Evolutionary conservation across 2,888 invertebrate species (phyloP), one percentile per base, ranked within the genome.

Genomic region (Crepidodera aurea): DNA sequence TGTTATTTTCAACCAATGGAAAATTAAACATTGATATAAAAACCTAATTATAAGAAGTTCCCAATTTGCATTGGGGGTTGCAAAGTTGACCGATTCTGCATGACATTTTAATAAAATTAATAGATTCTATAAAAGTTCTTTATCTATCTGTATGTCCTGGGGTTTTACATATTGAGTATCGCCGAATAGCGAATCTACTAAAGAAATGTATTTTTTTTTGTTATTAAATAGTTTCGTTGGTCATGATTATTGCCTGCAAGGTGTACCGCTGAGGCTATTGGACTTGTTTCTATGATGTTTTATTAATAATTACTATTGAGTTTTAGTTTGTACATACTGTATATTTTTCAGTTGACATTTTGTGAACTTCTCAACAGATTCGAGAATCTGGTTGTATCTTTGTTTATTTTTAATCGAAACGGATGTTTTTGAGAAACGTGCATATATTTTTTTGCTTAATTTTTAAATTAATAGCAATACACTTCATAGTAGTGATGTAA

Each of bases 281-380:
- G 58, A 62, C 58, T 57, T 55, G 54, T 62, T 59, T 59, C 34
- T 40, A 57, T 29, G 25, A 46, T 62, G 51, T 51, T 50, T 56
- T 55, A 61, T 62, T 51, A 22, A 32, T 51, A 53, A 51, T 16
- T 53, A 53, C 51, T 62, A 62, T 62, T 63, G 55, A 63, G 59
- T 63, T 63, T 59, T 59, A 59, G 55, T 63, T 63, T 63, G 63
- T 63, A 63, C 59, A 63, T 63, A 63, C 59, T 59, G 63, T 59
- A 59, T 63, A 63, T 63, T 63, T 22, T 58, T 63, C 55, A 51
- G 58, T 63, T 63, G 58, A 59, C 59, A 63, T 56, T 59, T 63
- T 63, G 58, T 61, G 55, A 63, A 50, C 37, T 59, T 59, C 54
- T 62, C 59, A 37, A 37, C 54, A 51, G 42, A 63, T 39, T 40